These are phyloP conservation scores for Agelastica alni DNA, from an alignment of 2,888 invertebrate genomes.

Conservation along the genomic window DNA sequence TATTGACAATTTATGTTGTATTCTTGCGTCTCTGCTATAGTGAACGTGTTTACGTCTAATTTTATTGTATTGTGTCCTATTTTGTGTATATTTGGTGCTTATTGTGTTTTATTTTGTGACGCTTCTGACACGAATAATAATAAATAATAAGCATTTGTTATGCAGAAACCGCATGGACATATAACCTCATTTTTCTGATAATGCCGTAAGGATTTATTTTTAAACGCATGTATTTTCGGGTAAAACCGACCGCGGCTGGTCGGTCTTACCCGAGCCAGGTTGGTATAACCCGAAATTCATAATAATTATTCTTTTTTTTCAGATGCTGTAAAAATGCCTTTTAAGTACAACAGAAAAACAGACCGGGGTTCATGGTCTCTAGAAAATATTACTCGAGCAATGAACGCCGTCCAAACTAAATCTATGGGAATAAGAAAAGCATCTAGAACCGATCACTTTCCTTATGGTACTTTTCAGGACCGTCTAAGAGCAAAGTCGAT, in stretches of 20 bases:
- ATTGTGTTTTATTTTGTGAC: no score
- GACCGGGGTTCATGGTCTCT: slow-evolving; percentile 3
- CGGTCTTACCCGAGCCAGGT: not conserved
- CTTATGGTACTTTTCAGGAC: slow-evolving; percentile 13
- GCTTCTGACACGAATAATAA: no score
- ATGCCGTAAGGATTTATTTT: not conserved
- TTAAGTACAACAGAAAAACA: slow-evolving; percentile 10
- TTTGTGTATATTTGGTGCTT: no score
- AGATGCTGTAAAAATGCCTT: not conserved
- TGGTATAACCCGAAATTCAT: not conserved
- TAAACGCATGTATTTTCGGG: not conserved
- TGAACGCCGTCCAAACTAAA: slow-evolving; percentile 10
- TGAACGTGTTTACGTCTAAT: no score
- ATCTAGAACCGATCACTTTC: slow-evolving; percentile 2
- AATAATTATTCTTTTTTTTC: not conserved
- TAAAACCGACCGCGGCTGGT: not conserved
- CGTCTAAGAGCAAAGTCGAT: not conserved
- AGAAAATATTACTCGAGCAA: not conserved
- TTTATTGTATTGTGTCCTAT: no score
- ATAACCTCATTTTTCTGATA: not conserved
- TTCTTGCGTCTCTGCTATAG: no score
- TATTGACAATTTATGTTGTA: no score
- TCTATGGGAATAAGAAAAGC: slow-evolving; percentile 12
- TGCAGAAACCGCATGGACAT: no score
- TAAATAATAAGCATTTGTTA: no score